Conservation (phyloP, 1,140 invertebrate species). For the Homalodisca vitripennis region DNA sequence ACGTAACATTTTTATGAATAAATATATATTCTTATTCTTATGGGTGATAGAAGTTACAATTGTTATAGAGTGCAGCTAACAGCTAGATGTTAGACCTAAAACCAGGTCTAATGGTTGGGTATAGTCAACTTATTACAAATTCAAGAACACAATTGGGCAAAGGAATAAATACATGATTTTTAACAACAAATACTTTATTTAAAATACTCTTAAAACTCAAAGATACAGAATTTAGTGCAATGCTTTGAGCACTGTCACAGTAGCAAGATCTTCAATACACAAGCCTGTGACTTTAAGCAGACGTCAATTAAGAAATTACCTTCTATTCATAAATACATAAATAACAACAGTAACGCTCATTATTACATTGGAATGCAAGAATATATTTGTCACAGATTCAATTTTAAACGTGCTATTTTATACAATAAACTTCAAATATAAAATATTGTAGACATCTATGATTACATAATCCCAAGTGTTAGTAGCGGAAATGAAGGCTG, state of each 20-base stretch:
- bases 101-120: too few species aligned
- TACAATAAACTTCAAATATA: neutral
- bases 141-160: too few species aligned
- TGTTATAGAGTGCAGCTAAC: too few species aligned
- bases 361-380: constrained; percentile 17
- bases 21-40: too few species aligned
- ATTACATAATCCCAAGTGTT: neutral
- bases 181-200: neutral
- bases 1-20: too few species aligned
- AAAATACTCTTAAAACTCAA: neutral
- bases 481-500: neutral
- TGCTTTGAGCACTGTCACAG: too few species aligned
- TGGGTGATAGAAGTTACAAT: too few species aligned
- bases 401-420: constrained; percentile 1
- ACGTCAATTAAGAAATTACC: neutral
- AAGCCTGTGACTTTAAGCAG: neutral
- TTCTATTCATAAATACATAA: neutral
- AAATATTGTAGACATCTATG: neutral
- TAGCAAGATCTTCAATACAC: neutral
- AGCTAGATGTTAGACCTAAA: too few species aligned
- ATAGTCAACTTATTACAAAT: too few species aligned
- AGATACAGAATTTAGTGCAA: neutral
- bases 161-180: too few species aligned
- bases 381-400: neutral
- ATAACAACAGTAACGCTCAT: neutral